These are phyloP conservation scores for human DNA, from an alignment of 2,113 vertebrate genomes.

Conservation along the genomic window GRCh38 chr11:66253001-66253500, in stretches of 20 bases:
- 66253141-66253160: too few species aligned
- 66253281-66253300: not conserved
- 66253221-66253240: too few species aligned
- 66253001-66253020: not conserved
- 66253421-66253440: not conserved
- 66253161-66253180: too few species aligned
- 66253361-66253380: not conserved
- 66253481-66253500: not conserved
- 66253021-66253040: too few species aligned
- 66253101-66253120: too few species aligned
- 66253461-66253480: slow-evolving; percentile 7
- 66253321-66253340: not conserved
- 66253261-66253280: not conserved
- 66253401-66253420: not conserved
- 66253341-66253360: not conserved
- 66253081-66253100: too few species aligned
- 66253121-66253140: too few species aligned
- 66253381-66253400: not conserved
- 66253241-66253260: too few species aligned
- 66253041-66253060: too few species aligned
- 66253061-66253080: too few species aligned
- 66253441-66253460: not conserved
- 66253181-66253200: too few species aligned
- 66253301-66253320: not conserved
- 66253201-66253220: too few species aligned